Base-by-base conservation (phyloP, 2,797 vertebrate genomes). In the Remorina albescens region DNA sequence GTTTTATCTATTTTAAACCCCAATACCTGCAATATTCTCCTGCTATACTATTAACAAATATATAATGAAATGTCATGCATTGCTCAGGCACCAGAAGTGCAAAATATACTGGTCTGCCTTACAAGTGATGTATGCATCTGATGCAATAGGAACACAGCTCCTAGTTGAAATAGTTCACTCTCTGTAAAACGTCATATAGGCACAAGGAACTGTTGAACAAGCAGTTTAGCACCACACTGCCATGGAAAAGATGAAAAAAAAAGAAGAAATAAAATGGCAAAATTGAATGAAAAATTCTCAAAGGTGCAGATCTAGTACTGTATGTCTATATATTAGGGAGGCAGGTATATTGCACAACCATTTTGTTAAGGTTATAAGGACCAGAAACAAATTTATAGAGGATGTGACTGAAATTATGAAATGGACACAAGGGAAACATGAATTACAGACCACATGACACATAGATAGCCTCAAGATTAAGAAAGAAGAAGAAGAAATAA, bases 151-250 rank as follows among this genome's bases (percentile, higher is more conserved):
- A 61, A 32, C 25, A 39, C 39, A 30, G 4, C 23, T 46, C 47
- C 55, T 39, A 25, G 25, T 66, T 67, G 63, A 19, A 56, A 82
- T 71, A 46, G 57, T 76, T 66, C 9, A 70, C 26, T 41, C 3
- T 16, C 2, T 42, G 10, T 26, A 44, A 68, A 41, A 55, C 42
- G 42, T 63, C n/a, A 42, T 62, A 62, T n/a, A 23, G 60, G 30
- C 56, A 44, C 10, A 32, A 19, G 26, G 21, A 19, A 53, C 11
- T 37, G 25, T 37, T 42, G 8, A 63, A 26, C 39, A 36, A 25
- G 39, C 21, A 25, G 23, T 25, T 36, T 32, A 58, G 26, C 36
- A 37, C 19, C 19, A n/a, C 6, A 8, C 28, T 15, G 39, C 26
- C 34, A 42, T 42, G 6, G 19, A 46, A 58, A 10, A 51, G 0